Conservation (phyloP, 2,888 invertebrate species). For the Neria commutata region DNA sequence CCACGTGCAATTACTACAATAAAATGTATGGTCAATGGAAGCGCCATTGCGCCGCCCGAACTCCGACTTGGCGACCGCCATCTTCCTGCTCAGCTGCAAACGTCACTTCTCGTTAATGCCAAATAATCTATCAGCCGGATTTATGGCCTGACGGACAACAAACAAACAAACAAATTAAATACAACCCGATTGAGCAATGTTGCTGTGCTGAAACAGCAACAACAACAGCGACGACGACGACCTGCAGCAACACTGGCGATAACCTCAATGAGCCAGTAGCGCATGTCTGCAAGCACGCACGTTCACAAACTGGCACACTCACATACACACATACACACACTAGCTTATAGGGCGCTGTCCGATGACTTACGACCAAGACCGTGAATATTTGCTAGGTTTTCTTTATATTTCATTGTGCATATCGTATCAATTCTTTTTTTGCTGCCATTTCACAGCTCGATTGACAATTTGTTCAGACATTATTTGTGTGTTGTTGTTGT, state of each 20-base stretch:
- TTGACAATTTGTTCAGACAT: too few species aligned
- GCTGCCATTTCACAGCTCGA: too few species aligned
- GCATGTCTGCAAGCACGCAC: background rate
- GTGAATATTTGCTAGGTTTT: background rate
- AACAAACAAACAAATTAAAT: background rate
- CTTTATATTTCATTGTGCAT: background rate
- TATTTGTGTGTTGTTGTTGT: background rate
- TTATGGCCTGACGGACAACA: constrained; percentile 1
- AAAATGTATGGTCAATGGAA: too few species aligned
- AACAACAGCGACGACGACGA: background rate
- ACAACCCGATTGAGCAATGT: background rate
- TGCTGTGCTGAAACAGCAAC: background rate
- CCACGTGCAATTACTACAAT: too few species aligned
- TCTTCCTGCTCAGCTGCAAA: too few species aligned
- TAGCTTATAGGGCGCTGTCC: background rate
- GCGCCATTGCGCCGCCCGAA: too few species aligned
- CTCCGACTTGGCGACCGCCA: too few species aligned
- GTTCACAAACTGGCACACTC: background rate
- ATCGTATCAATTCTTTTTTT: background rate
- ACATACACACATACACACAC: background rate
- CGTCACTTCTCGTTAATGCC: constrained; percentile 3
- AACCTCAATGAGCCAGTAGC: background rate
- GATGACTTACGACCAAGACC: constrained; percentile 7
- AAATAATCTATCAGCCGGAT: background rate
- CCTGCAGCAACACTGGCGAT: background rate